Evolutionary conservation across 2,797 vertebrate species (phyloP).

Genomic region (Enteromius paludinosus): DNA sequence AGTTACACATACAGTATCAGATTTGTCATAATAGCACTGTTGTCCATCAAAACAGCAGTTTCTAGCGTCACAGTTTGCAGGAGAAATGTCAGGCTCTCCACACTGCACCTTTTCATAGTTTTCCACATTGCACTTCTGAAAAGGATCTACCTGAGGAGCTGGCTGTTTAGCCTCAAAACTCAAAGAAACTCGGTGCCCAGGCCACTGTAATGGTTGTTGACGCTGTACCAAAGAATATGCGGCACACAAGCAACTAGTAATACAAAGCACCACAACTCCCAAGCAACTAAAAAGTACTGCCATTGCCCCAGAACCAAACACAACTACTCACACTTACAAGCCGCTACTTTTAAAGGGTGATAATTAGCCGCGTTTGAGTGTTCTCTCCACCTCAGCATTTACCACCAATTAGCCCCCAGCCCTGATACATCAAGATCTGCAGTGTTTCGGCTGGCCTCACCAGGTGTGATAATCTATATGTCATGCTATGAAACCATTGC

Average conservation of each 20-base stretch:
- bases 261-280: not conserved
- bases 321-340: not conserved
- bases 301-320: not conserved
- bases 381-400: not conserved
- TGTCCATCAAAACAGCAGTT: conserved; percentile 73
- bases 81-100: conserved; percentile 44
- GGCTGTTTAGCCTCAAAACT: not conserved
- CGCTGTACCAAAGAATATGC: not conserved
- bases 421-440: conserved; percentile 16
- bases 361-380: conserved; percentile 4
- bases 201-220: conserved; percentile 7
- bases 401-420: conserved; percentile 24
- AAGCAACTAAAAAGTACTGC: not conserved
- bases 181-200: not conserved
- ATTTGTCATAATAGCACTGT: conserved; percentile 71
- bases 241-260: not conserved
- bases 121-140: conserved; percentile 64
- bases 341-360: conserved; percentile 24
- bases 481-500: not conserved
- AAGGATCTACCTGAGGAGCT: not conserved
- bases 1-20: conserved; percentile 55
- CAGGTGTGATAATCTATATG: not conserved
- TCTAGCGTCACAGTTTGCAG: conserved; percentile 52
- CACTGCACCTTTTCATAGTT: conserved; percentile 60
- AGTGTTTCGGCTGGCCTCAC: not conserved